Conservation (phyloP, 2,113 vertebrate species). For the Turdus rufiventris region DNA sequence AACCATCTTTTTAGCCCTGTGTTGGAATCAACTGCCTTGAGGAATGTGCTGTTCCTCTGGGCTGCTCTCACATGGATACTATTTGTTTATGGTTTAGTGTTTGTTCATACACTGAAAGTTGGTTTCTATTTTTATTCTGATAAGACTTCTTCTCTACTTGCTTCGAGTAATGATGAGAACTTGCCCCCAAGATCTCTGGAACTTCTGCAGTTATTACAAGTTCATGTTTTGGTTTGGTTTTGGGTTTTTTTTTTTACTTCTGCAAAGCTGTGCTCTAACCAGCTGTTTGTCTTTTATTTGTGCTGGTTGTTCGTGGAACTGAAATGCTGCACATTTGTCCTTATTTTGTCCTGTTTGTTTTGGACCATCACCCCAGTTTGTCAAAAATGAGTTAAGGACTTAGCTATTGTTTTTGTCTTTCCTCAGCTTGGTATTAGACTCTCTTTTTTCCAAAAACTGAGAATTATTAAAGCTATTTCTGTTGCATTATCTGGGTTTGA, state of each 20-base stretch:
- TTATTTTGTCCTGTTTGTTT: slow-evolving; percentile 2
- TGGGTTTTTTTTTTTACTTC: neutral
- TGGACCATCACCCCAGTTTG: neutral
- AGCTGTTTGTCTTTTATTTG: neutral
- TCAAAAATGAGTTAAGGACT: neutral
- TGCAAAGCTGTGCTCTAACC: neutral
- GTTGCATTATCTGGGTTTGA: neutral
- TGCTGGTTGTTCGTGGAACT: neutral
- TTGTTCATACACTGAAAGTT: neutral
- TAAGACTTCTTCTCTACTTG: neutral
- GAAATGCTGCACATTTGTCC: neutral
- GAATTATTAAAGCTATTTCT: neutral
- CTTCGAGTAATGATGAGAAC: neutral
- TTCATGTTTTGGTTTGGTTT: neutral
- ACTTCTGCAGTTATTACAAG: neutral
- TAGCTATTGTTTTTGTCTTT: neutral
- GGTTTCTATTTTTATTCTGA: neutral
- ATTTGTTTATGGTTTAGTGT: neutral
- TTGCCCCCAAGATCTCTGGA: neutral
- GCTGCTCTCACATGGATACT: neutral
- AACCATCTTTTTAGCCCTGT: fast-evolving
- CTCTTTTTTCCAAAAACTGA: neutral
- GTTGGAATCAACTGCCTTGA: neutral
- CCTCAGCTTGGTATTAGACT: neutral
- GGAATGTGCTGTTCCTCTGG: neutral